Percentiles rank a stretch among this genome's conserved stretches.
phyloP scores from a whole-genome alignment of 2,888 invertebrate species.

The Hemicrepidius hirtus region DNA sequence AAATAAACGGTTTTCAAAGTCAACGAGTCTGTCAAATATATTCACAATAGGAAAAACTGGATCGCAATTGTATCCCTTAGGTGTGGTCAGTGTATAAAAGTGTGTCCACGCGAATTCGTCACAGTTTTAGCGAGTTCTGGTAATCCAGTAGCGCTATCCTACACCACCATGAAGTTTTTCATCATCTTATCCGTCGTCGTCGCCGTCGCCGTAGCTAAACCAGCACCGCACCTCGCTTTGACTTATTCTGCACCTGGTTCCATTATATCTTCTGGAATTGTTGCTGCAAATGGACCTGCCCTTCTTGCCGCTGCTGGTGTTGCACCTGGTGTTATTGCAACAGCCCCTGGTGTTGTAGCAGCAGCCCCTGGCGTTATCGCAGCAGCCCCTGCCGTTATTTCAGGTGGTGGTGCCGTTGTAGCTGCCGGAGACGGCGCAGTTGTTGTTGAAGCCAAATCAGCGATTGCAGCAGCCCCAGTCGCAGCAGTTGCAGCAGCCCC shows the following conservation, averaged over 20 bases:
- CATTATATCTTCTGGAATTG: background rate
- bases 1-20: conserved; percentile 58
- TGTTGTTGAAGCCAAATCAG: background rate
- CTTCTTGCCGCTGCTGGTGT: too few species aligned
- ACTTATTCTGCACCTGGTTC: conserved; percentile 30
- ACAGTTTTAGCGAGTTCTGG: conserved; percentile 60
- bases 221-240: conserved; percentile 41
- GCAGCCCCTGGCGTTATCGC: background rate
- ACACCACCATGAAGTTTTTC: conserved; percentile 54
- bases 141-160: conserved; percentile 55
- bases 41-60: conserved; percentile 54
- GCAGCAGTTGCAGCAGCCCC: background rate
- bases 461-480: background rate
- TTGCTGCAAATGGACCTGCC: background rate
- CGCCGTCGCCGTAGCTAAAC: conserved; percentile 52
- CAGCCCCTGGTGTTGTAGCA: background rate
- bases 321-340: too few species aligned
- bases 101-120: conserved; percentile 32
- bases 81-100: conserved; percentile 59
- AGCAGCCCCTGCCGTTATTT: background rate
- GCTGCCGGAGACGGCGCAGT: background rate
- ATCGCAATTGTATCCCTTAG: conserved; percentile 54
- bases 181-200: conserved; percentile 52
- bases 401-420: background rate
- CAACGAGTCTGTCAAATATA: conserved; percentile 56